Percentiles rank a stretch among this genome's conserved stretches.
Conservation (phyloP, 2,888 invertebrate species). For the Pycnomerus fuliginosus region DNA sequence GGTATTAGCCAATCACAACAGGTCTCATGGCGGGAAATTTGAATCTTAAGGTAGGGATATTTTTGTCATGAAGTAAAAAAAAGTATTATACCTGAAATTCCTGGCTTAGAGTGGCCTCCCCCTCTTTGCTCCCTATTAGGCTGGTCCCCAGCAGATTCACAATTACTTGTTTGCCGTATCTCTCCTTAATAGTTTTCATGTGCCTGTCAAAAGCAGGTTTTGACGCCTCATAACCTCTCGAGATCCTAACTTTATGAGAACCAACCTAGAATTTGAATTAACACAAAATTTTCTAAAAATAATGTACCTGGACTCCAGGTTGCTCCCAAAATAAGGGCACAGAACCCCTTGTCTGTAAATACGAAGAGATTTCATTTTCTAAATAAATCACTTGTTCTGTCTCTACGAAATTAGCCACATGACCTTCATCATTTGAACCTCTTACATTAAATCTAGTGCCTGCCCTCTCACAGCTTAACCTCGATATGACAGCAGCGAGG, state of each 20-base stretch:
- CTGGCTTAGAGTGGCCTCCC: slow-evolving; percentile 93
- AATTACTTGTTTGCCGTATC: slow-evolving; percentile 89
- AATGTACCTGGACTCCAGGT: slow-evolving; percentile 83
- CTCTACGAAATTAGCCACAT: slow-evolving; percentile 99
- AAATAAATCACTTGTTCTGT: slow-evolving; percentile 96
- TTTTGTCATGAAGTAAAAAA: not conserved
- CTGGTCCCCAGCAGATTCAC: slow-evolving; percentile 91
- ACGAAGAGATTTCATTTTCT: slow-evolving; percentile 88
- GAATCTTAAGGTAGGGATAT: not conserved
- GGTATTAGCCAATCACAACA: too few relatives aligned
- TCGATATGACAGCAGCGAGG: slow-evolving; percentile 90
- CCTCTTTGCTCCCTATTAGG: slow-evolving; percentile 92
- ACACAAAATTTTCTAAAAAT: slow-evolving; percentile 12
- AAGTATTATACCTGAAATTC: slow-evolving; percentile 67
- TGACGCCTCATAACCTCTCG: slow-evolving; percentile 92
- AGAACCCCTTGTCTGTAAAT: slow-evolving; percentile 91
- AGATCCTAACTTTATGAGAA: slow-evolving; percentile 96
- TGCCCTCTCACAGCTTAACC: slow-evolving; percentile 95
- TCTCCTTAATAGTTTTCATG: slow-evolving; percentile 77
- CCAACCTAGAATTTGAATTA: slow-evolving; percentile 67
- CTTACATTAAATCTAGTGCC: slow-evolving; percentile 98
- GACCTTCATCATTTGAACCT: slow-evolving; percentile 98
- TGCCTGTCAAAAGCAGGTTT: slow-evolving; percentile 92
- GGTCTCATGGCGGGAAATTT: too few relatives aligned
- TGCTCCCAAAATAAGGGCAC: slow-evolving; percentile 99